Conservation (phyloP, 2,797 vertebrate genomes). For the Sebastes vulpes region DNA sequence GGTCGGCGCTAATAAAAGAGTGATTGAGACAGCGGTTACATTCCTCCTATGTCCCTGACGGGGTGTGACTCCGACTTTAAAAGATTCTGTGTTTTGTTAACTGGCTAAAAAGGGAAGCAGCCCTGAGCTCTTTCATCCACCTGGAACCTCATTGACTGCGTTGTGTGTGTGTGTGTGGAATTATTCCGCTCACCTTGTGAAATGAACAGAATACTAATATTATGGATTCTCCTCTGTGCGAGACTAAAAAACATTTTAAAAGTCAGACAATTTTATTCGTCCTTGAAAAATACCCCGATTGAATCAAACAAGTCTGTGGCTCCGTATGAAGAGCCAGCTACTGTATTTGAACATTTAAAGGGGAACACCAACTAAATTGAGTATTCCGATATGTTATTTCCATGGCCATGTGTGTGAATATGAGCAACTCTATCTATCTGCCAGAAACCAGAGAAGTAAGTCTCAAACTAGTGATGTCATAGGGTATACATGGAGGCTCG, state of each 20-base stretch:
- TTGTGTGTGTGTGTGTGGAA: background rate
- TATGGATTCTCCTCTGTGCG: background rate
- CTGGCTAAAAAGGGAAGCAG: constrained; percentile 63
- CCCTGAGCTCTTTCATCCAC: constrained; percentile 15
- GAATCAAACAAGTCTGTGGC: background rate
- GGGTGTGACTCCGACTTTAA: constrained; percentile 65
- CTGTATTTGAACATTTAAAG: background rate
- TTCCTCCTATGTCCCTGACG: constrained; percentile 54
- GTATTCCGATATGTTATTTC: background rate
- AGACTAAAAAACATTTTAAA: background rate
- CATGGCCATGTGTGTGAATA: background rate
- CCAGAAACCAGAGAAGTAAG: too few species aligned
- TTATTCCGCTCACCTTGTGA: background rate
- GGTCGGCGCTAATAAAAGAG: constrained; percentile 81
- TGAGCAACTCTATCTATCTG: background rate
- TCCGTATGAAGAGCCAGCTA: background rate
- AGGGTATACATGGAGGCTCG: background rate
- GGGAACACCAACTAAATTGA: background rate
- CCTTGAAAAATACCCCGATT: background rate
- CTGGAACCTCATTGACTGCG: constrained; percentile 2
- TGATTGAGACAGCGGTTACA: constrained; percentile 75
- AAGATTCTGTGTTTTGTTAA: constrained; percentile 63
- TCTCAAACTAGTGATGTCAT: background rate
- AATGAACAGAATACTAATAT: background rate
- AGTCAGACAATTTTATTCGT: background rate